These are phyloP conservation scores for Trichopria drosophilae DNA, from an alignment of 2,888 invertebrate genomes.

Conservation along the genomic window DNA sequence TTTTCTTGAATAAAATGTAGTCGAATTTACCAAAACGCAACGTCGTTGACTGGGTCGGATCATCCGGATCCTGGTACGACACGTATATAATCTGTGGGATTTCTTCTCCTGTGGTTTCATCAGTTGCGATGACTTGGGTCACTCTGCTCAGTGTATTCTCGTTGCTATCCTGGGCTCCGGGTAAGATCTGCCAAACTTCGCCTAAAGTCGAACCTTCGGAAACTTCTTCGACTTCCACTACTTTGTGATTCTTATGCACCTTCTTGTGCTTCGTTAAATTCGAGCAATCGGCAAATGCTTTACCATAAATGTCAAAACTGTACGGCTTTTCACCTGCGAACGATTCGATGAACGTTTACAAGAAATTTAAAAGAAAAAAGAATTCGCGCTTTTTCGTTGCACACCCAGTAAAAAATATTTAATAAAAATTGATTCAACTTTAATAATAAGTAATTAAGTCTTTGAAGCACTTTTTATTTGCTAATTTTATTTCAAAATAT, in stretches of 20 bases:
- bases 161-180: conserved; percentile 43
- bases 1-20: conserved; percentile 3
- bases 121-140: conserved; percentile 47
- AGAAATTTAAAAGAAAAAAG: too few relatives aligned
- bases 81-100: conserved; percentile 61
- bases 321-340: conserved; percentile 67
- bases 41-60: conserved; percentile 56
- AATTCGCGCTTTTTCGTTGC: too few relatives aligned
- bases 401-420: too few relatives aligned
- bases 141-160: conserved; percentile 41
- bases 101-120: conserved; percentile 50
- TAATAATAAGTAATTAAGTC: too few relatives aligned
- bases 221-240: too few relatives aligned
- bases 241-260: too few relatives aligned
- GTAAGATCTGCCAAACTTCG: conserved; percentile 54
- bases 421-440: too few relatives aligned
- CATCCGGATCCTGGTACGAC: conserved; percentile 59
- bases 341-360: too few relatives aligned
- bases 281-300: conserved; percentile 76
- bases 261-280: conserved; percentile 73
- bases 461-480: too few relatives aligned
- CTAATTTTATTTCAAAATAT: too few relatives aligned
- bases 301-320: conserved; percentile 71
- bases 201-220: too few relatives aligned
- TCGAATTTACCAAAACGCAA: conserved; percentile 51